Percentiles rank a stretch among this genome's conserved stretches.
These are phyloP conservation scores for Limenitis camilla DNA, from an alignment of 2,888 invertebrate species.

Conservation along the genomic window DNA sequence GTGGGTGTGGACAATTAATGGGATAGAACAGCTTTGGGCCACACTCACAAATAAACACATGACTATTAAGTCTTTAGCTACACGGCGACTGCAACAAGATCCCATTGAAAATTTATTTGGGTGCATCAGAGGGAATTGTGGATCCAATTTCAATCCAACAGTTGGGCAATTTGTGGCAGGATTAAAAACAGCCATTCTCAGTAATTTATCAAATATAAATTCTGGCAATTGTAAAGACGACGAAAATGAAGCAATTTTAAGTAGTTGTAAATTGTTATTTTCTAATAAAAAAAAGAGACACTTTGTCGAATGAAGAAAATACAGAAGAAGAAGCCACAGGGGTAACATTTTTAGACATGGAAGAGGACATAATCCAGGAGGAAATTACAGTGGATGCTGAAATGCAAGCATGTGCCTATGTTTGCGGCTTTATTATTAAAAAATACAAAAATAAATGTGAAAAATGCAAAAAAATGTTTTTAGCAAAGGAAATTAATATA, in stretches of 20 bases:
- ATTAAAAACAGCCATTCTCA: slow-evolving; percentile 13
- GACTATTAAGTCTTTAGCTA: slow-evolving; percentile 9
- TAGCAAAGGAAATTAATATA: too few species aligned
- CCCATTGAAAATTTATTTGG: slow-evolving; percentile 20
- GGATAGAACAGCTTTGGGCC: background rate
- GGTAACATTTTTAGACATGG: too few species aligned
- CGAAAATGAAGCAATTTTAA: background rate
- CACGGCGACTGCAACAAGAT: slow-evolving; percentile 20
- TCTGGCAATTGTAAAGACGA: background rate
- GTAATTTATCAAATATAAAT: background rate
- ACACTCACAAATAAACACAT: background rate
- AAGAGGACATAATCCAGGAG: too few species aligned
- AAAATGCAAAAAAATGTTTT: too few species aligned
- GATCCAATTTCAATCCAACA: slow-evolving; percentile 21
- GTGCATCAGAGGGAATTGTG: slow-evolving; percentile 18
- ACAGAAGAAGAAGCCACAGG: too few species aligned
- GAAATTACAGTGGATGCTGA: too few species aligned
- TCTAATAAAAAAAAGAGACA: too few species aligned
- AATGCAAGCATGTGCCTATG: too few species aligned
- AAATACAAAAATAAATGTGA: too few species aligned
- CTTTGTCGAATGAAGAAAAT: too few species aligned
- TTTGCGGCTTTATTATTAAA: too few species aligned
- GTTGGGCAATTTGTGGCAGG: slow-evolving; percentile 18
- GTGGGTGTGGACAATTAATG: too few species aligned
- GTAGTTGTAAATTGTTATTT: background rate